These are phyloP conservation scores for Dendrocincla fuliginosa DNA, from an alignment of 2,797 vertebrate genomes.

Conservation along the genomic window DNA sequence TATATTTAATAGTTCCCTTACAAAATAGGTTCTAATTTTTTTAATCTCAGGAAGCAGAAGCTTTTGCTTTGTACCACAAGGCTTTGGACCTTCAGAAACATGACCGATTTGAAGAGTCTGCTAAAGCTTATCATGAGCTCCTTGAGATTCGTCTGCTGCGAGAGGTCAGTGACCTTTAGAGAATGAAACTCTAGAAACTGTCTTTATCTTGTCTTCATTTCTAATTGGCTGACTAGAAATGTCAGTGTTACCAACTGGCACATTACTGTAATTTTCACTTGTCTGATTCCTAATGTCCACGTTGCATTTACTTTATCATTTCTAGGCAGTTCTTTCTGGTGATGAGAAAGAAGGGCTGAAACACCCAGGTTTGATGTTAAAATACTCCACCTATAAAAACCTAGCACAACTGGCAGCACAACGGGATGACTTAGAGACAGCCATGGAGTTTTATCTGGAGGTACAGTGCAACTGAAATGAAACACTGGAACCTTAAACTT, in stretches of 20 bases:
- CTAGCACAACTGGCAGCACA: conserved; percentile 89
- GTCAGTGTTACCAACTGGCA: neutral
- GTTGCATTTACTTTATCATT: neutral
- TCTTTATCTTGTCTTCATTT: neutral
- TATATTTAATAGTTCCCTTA: neutral
- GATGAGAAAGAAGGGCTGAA: conserved; percentile 93
- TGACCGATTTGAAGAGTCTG: conserved; percentile 94
- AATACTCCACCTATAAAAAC: conserved; percentile 98
- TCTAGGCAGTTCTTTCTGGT: conserved; percentile 88
- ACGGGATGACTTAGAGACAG: conserved; percentile 88
- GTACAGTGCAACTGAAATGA: conserved; percentile 68
- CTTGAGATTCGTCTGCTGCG: conserved; percentile 92
- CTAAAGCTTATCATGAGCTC: conserved; percentile 94
- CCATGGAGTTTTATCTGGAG: conserved; percentile 96
- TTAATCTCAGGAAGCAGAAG: conserved; percentile 90
- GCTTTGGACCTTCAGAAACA: conserved; percentile 98
- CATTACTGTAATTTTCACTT: neutral
- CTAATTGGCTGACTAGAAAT: neutral
- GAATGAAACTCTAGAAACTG: neutral
- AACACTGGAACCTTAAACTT: neutral
- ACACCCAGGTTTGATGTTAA: conserved; percentile 94
- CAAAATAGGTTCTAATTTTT: neutral
- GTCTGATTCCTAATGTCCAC: neutral
- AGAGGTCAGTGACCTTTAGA: conserved; percentile 81
- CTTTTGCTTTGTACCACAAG: conserved; percentile 96